Base-by-base conservation (phyloP, 2,888 invertebrate genomes). In the Pammene fasciana region DNA sequence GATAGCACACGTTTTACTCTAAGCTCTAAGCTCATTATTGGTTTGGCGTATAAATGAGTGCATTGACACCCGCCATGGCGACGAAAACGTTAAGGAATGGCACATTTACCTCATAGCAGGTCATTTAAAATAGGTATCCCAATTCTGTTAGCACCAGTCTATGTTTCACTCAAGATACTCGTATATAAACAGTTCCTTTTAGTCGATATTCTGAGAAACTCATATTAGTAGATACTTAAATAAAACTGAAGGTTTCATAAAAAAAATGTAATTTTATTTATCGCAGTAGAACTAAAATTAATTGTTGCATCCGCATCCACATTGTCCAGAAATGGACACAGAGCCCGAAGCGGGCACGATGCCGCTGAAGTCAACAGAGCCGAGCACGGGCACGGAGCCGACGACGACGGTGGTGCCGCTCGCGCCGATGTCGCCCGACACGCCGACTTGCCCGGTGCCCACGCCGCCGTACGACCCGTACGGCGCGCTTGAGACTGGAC, bases 291-390 rank as follows among this genome's bases (percentile, higher is more conserved):
- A 16, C 10, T n/a, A 5, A 61, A 38, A 41, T 5, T 50, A 62
- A 50, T n/a, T 10, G 5, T 9, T 18, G 38, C 68, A 64, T 3
- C 57, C 57, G 57, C 71, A 72, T 18, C 68, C 70, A 43, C 74
- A 72, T 46, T 68, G 65, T 48, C 73, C 72, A 26, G 67, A 54
- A 38, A 73, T 66, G 9, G 71, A 67, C 14, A 71, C 65, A 46
- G 70, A 65, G 5, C 70, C 70, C 14, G 45, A 18, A 5, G 68
- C 65, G 0, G 60, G 45, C 50, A 59, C 41, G 2, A 16, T 36
- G 10, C 68, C 65, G 36, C 60, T 34, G 48, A 71, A 68, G n/a
- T 50, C 55, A 13, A 68, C 68, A 0, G 48, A n/a, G 26, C 72
- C 68, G 18, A 65, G 38, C 56, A 67, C 67, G 26, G 67, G 67